These are phyloP conservation scores for Rhinella marina DNA, from an alignment of 2,797 vertebrate genomes.

Conservation along the genomic window DNA sequence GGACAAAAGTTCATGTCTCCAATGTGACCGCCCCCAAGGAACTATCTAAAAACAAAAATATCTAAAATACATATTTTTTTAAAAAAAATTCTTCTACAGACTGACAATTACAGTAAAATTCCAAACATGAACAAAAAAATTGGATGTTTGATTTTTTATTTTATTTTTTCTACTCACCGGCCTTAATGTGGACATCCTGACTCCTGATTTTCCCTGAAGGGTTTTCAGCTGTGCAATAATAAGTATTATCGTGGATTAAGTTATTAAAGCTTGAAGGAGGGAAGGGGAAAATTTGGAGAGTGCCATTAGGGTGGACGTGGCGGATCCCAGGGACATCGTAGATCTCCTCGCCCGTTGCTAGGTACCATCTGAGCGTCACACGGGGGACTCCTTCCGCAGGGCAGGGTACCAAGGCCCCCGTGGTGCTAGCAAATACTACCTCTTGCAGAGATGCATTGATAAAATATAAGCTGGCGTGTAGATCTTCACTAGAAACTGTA, in stretches of 20 bases:
- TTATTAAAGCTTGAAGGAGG: conserved; percentile 99
- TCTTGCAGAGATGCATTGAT: conserved; percentile 99
- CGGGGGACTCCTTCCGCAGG: conserved; percentile 92
- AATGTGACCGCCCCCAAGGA: background rate
- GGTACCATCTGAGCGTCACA: conserved; percentile 96
- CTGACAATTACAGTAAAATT: background rate
- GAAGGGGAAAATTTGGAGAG: conserved; percentile 99
- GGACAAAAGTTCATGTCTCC: background rate
- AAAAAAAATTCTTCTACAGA: background rate
- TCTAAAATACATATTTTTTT: background rate
- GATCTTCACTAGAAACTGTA: conserved; percentile 96
- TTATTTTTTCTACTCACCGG: conserved; percentile 80
- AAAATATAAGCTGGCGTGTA: conserved; percentile 98
- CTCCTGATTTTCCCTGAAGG: conserved; percentile 99
- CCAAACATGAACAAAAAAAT: background rate
- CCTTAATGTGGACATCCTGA: conserved; percentile 99
- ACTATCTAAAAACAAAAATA: background rate
- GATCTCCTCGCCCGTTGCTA: conserved; percentile 98
- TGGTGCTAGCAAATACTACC: conserved; percentile 99
- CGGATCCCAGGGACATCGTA: conserved; percentile 99
- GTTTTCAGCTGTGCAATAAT: conserved; percentile 99
- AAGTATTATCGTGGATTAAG: conserved; percentile 99
- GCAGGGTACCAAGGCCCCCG: conserved; percentile 97
- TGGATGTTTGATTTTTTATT: background rate
- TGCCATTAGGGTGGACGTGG: conserved; percentile 98